Evolutionary conservation across 2,113 vertebrate species (phyloP), one percentile per base, ranked within the genome.

Genomic region (Asarcornis scutulata): DNA sequence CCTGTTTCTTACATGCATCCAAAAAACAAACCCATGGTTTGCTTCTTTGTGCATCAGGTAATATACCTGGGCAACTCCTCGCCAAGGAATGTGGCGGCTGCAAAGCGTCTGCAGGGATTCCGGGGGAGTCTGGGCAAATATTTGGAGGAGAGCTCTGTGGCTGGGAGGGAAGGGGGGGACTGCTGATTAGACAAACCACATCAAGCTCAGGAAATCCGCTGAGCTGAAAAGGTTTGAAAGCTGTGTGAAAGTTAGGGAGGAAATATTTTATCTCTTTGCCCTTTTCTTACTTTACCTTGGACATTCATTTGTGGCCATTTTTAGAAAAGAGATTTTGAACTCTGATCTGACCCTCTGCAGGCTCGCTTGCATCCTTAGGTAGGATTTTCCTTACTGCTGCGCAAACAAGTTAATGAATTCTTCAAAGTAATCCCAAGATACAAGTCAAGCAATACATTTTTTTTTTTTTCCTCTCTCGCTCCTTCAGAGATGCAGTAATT

Each of bases 161-260:
- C 91, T 93, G 48, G 42, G 66, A 84, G 81, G 74, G 60, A 81
- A 27, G 72, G 27, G 50, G 77, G 80, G 83, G 52, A 26, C n/a
- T 92, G 53, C 94, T 92, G 81, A 86, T 93, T 89, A 96, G 95
- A 76, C 86, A 95, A 89, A 89, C 77, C 42, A 42, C 69, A 84
- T 96, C 91, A 91, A 84, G 42, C 81, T 91, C 93, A 93, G 93
- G 93, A 95, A 93, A 79, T 95, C 86, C 74, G 56, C 81, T 87
- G 73, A 48, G 32, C 69, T 87, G 93, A 91, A 92, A 82, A 84
- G 56, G 74, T 92, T 97, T 92, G 93, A 97, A 96, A 95, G 89
- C 77, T 95, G 13, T 64, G 31, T 81, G 72, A 94, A 74, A 66
- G 77, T 73, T 91, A 87, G 58, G 69, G 91, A 93, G 79, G 86